Percentiles rank a stretch among this genome's conserved stretches.
phyloP scores from a whole-genome alignment of 1,140 invertebrate species.

The Scaptomyza hsui region DNA sequence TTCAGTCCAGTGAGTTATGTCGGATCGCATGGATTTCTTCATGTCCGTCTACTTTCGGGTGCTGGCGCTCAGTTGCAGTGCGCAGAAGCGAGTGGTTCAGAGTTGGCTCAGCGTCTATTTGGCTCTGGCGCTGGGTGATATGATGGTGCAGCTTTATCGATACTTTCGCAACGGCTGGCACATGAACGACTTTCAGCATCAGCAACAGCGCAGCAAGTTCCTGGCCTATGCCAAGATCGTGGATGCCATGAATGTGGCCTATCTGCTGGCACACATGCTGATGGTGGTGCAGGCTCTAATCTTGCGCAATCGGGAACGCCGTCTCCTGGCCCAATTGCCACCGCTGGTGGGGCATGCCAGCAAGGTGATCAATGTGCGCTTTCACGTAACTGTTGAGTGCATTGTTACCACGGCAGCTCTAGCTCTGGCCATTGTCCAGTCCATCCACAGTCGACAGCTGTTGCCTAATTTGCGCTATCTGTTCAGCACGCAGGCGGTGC shows the following conservation, averaged over 20 bases:
- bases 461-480: constrained; percentile 22
- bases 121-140: constrained; percentile 27
- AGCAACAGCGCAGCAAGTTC: not conserved
- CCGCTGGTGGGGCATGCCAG: not conserved
- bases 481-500: constrained; percentile 50
- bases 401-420: not conserved
- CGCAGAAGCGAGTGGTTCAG: constrained; percentile 19
- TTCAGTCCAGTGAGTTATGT: constrained; percentile 44
- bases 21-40: constrained; percentile 34
- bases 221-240: constrained; percentile 27
- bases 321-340: constrained; percentile 34
- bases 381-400: constrained; percentile 31
- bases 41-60: constrained; percentile 49
- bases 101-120: constrained; percentile 35
- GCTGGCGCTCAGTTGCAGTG: constrained; percentile 47
- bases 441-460: not conserved
- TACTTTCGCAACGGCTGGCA: constrained; percentile 14
- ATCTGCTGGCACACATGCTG: constrained; percentile 40
- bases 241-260: constrained; percentile 39
- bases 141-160: constrained; percentile 3
- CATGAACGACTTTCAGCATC: not conserved
- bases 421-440: not conserved
- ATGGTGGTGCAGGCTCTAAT: constrained; percentile 29
- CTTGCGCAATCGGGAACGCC: constrained; percentile 25
- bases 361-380: not conserved